These are phyloP conservation scores for Rhinoderma darwinii DNA, from an alignment of 2,113 vertebrate species.

Conservation along the genomic window DNA sequence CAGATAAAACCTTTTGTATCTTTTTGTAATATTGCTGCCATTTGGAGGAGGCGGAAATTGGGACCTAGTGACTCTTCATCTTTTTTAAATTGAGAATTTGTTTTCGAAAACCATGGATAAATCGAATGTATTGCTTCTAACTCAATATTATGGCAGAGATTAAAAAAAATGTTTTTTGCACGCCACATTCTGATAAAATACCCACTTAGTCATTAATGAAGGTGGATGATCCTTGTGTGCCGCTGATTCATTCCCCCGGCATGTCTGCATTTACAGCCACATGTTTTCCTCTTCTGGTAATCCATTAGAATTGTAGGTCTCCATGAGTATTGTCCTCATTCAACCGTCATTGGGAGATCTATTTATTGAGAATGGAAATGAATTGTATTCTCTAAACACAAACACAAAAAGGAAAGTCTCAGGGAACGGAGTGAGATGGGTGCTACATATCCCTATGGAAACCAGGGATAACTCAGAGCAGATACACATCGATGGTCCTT, in stretches of 20 bases:
- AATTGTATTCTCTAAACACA: neutral
- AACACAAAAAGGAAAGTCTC: neutral
- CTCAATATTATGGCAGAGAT: no score
- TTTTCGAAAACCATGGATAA: no score
- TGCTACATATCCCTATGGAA: conserved; percentile 28
- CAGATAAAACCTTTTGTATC: no score
- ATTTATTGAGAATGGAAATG: neutral
- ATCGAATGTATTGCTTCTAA: no score
- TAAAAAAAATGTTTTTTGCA: no score
- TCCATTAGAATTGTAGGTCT: neutral
- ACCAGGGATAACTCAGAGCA: conserved; percentile 20
- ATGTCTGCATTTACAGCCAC: neutral
- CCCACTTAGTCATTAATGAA: no score
- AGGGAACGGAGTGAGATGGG: neutral
- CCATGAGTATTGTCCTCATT: neutral
- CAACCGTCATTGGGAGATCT: neutral
- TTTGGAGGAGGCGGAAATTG: no score
- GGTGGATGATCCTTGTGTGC: neutral
- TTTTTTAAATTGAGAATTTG: no score
- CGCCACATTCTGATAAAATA: no score
- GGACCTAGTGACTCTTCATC: no score
- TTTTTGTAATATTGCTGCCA: no score
- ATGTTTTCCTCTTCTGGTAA: neutral
- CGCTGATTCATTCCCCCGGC: no score
- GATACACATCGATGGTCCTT: neutral